phyloP scores from a whole-genome alignment of 2,797 vertebrate species.

The Scolopax bukidnonensis region DNA sequence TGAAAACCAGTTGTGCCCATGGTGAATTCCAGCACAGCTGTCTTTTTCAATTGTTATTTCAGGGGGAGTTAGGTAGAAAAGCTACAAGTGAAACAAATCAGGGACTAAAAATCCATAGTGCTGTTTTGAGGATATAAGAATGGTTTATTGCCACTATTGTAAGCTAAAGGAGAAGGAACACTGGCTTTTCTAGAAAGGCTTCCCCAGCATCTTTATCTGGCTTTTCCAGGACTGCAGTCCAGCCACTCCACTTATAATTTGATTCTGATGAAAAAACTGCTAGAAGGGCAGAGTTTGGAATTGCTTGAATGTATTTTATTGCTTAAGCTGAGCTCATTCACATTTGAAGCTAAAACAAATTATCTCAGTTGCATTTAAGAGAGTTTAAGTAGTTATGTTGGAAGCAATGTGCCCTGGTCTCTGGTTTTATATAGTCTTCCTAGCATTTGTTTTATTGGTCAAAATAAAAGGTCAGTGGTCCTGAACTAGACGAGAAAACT shows the following conservation, averaged over 20 bases:
- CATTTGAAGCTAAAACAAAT: constrained; percentile 14
- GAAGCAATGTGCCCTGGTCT: not conserved
- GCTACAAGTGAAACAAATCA: not conserved
- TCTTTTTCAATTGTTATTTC: not conserved
- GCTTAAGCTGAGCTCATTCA: constrained; percentile 3
- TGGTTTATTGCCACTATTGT: not conserved
- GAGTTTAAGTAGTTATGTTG: not conserved
- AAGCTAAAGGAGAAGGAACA: not conserved
- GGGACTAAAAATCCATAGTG: constrained; percentile 2
- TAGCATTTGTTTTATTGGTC: constrained; percentile 2
- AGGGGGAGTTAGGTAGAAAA: not conserved
- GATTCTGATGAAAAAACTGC: not conserved
- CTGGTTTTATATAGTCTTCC: not conserved
- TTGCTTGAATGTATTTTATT: not conserved
- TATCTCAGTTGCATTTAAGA: constrained; percentile 5
- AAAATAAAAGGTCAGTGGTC: constrained; percentile 43
- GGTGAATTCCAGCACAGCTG: not conserved
- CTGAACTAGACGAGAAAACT: constrained; percentile 34
- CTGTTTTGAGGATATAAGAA: not conserved
- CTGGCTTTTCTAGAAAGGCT: not conserved
- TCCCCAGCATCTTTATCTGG: not conserved
- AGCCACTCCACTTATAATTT: not conserved
- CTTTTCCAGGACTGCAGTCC: not conserved
- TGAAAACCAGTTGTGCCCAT: not conserved
- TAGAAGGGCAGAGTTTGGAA: constrained; percentile 25